Percentiles rank a stretch among this genome's conserved stretches.
phyloP scores from a whole-genome alignment of 2,888 invertebrate species.

The Drosophila dives region DNA sequence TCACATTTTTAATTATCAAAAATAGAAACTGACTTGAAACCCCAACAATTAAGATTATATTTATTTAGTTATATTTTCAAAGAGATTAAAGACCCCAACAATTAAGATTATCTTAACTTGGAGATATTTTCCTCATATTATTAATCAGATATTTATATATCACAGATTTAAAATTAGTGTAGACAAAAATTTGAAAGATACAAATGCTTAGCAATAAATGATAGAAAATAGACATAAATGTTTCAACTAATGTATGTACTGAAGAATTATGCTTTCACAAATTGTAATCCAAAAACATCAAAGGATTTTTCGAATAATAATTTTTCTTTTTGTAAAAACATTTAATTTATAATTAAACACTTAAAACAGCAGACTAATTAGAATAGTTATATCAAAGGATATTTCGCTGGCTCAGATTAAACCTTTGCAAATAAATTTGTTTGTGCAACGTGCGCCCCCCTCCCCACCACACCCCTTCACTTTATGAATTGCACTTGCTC shows the following conservation, averaged over 20 bases:
- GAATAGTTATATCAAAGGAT: conserved; percentile 5
- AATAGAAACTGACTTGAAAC: no score
- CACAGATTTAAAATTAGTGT: neutral
- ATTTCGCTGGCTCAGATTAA: neutral
- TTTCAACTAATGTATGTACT: neutral
- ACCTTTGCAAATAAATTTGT: conserved; percentile 33
- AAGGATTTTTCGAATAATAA: neutral
- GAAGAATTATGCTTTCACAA: neutral
- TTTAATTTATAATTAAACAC: neutral
- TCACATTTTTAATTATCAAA: neutral
- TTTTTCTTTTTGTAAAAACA: neutral
- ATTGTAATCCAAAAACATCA: neutral
- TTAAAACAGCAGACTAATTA: neutral
- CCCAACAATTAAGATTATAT: no score
- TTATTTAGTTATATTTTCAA: no score
- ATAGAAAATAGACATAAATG: neutral
- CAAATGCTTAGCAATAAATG: neutral
- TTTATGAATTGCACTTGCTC: conserved; percentile 63
- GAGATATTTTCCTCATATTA: no score
- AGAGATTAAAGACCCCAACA: neutral
- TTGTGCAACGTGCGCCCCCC: conserved; percentile 28
- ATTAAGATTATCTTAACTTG: neutral
- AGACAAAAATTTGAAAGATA: neutral
- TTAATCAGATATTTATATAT: neutral
- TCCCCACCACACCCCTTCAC: conserved; percentile 13